phyloP scores from a whole-genome alignment of 2,888 invertebrate species.

The Calliopum simillimum region DNA sequence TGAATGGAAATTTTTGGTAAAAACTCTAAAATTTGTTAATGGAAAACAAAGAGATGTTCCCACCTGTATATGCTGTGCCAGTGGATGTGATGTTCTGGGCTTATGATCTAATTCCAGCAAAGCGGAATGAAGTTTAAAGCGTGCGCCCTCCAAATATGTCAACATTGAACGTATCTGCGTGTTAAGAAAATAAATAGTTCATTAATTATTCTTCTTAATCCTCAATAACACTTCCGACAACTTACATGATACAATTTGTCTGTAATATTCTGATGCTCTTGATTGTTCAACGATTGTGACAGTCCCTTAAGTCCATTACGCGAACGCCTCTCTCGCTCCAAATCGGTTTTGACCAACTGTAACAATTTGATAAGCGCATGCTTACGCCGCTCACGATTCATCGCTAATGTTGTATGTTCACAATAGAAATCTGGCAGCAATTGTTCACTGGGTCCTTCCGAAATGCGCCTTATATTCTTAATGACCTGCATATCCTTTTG shows the following conservation, averaged over 20 bases:
- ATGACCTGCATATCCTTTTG: constrained; percentile 65
- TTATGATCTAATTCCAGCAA: constrained; percentile 85
- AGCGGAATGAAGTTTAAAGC: constrained; percentile 87
- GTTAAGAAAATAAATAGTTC: constrained; percentile 55
- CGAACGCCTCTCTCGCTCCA: constrained; percentile 90
- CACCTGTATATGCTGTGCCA: constrained; percentile 85
- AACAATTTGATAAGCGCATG: constrained; percentile 87
- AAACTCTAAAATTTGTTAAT: no score
- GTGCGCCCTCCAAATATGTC: constrained; percentile 90
- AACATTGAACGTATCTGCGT: constrained; percentile 96
- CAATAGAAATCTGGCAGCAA: constrained; percentile 94
- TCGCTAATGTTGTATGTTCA: constrained; percentile 91
- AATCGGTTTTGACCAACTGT: constrained; percentile 86
- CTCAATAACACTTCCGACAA: constrained; percentile 38
- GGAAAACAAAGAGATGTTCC: constrained; percentile 17
- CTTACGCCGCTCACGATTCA: constrained; percentile 91
- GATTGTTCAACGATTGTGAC: constrained; percentile 88
- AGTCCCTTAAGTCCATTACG: constrained; percentile 90
- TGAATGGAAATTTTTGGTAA: not conserved
- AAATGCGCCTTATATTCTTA: constrained; percentile 64
- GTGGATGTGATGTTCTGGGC: constrained; percentile 81
- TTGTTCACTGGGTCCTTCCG: constrained; percentile 79
- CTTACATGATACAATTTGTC: constrained; percentile 93
- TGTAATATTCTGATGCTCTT: constrained; percentile 90
- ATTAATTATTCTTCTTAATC: constrained; percentile 21